Evolutionary conservation across 1,140 invertebrate genomes (phyloP).

Genomic region (Ephestia elutella): DNA sequence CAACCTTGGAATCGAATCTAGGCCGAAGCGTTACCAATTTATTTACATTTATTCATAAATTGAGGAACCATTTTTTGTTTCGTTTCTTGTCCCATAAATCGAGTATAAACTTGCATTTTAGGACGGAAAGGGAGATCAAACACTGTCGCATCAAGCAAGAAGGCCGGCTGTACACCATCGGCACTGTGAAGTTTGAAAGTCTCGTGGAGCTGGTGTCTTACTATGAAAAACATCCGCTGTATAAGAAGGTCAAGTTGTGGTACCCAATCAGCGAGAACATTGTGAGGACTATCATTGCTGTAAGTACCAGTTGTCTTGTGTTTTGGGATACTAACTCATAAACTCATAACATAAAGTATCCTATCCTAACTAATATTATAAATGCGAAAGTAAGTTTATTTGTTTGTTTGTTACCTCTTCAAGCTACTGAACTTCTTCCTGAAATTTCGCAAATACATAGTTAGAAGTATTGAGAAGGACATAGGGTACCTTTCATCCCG

Average conservation of each 20-base stretch:
- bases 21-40: background rate
- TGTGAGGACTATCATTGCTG: slow-evolving; percentile 78
- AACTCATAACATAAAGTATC: no score
- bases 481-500: no score
- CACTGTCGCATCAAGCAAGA: slow-evolving; percentile 95
- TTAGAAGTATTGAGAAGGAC: no score
- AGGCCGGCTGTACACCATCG: slow-evolving; percentile 92
- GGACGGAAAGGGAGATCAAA: slow-evolving; percentile 94
- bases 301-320: slow-evolving; percentile 73
- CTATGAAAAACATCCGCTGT: slow-evolving; percentile 93
- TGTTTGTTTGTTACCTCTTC: no score
- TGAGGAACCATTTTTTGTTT: background rate
- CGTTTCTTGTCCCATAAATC: background rate
- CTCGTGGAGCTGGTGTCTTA: slow-evolving; percentile 93
- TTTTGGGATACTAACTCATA: no score
- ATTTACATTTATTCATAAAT: background rate
- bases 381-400: no score
- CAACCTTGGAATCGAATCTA: background rate
- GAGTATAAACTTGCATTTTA: slow-evolving; percentile 51
- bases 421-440: no score
- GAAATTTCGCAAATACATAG: no score
- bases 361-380: no score
- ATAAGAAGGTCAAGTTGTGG: slow-evolving; percentile 90
- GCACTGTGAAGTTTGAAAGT: slow-evolving; percentile 93
- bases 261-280: slow-evolving; percentile 90